Evolutionary conservation across 1,140 invertebrate species (phyloP).

Genomic region (Anoplophora glabripennis): DNA sequence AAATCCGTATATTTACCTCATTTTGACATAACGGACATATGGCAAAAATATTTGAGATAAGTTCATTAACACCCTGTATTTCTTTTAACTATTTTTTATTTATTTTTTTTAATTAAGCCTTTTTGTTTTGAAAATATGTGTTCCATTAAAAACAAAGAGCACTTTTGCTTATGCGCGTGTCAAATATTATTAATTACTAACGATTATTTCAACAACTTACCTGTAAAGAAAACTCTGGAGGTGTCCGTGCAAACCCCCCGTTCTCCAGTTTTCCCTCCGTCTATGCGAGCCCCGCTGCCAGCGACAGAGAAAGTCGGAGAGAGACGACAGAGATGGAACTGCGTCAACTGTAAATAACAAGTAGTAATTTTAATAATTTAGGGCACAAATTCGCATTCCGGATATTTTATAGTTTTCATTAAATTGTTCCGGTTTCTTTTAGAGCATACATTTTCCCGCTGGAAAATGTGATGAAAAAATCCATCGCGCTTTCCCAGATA

Average conservation of each 20-base stretch:
- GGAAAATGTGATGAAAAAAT: conserved; percentile 29
- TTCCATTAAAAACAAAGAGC: too few relatives aligned
- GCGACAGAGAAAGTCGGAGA: background rate
- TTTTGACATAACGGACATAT: too few relatives aligned
- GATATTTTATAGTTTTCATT: conserved; percentile 33
- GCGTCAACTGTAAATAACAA: conserved; percentile 28
- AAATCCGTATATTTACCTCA: too few relatives aligned
- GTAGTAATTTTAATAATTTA: conserved; percentile 30
- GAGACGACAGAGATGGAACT: conserved; percentile 3
- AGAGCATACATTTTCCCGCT: conserved; percentile 23
- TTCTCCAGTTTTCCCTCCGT: conserved; percentile 15
- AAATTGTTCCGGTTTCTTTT: conserved; percentile 28
- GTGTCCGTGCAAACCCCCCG: conserved; percentile 9
- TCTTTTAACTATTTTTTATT: too few relatives aligned
- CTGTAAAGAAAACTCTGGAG: background rate
- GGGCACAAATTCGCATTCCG: conserved; percentile 21
- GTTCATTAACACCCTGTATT: too few relatives aligned
- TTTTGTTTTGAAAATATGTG: too few relatives aligned
- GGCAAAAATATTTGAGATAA: too few relatives aligned
- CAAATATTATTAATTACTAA: too few relatives aligned
- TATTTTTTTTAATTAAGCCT: too few relatives aligned
- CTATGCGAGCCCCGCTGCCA: background rate
- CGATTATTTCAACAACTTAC: too few relatives aligned
- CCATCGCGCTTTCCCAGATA: conserved; percentile 15
- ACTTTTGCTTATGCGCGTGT: too few relatives aligned